Evolutionary conservation across 2,113 vertebrate species (phyloP).

Genomic region (Egretta garzetta): DNA sequence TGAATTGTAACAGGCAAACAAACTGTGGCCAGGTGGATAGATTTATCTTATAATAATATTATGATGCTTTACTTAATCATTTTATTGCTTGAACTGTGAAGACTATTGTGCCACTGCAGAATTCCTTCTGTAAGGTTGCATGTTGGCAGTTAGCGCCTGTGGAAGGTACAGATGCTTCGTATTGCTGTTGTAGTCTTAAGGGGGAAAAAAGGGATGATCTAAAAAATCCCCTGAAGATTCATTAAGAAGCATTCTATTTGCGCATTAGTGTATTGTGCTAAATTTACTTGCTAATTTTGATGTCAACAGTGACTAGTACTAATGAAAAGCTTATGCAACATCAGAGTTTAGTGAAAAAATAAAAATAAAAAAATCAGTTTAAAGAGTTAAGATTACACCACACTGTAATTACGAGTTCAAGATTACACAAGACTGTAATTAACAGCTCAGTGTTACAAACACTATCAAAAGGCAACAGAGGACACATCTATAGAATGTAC

Average conservation of each 20-base stretch:
- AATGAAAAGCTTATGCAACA: constrained; percentile 71
- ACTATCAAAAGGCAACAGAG: neutral
- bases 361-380: neutral
- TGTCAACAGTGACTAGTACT: constrained; percentile 65
- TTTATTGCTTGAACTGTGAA: neutral
- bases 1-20: neutral
- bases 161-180: neutral
- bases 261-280: constrained; percentile 63
- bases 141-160: neutral
- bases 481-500: neutral
- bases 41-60: neutral
- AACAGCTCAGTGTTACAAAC: neutral
- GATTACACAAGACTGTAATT: neutral
- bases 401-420: neutral
- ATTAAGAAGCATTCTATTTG: constrained; percentile 67
- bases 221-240: constrained; percentile 70
- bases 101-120: neutral
- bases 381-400: neutral
- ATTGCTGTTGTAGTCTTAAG: neutral
- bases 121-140: neutral
- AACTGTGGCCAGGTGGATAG: neutral
- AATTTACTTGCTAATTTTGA: constrained; percentile 66
- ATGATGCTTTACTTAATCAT: neutral
- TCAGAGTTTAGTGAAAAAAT: constrained; percentile 9
- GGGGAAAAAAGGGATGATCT: neutral